Percentiles rank a stretch among this genome's conserved stretches.
These are phyloP conservation scores for Sinocyclocheilus maitianheensis DNA, from an alignment of 2,113 vertebrate species.

Conservation along the genomic window DNA sequence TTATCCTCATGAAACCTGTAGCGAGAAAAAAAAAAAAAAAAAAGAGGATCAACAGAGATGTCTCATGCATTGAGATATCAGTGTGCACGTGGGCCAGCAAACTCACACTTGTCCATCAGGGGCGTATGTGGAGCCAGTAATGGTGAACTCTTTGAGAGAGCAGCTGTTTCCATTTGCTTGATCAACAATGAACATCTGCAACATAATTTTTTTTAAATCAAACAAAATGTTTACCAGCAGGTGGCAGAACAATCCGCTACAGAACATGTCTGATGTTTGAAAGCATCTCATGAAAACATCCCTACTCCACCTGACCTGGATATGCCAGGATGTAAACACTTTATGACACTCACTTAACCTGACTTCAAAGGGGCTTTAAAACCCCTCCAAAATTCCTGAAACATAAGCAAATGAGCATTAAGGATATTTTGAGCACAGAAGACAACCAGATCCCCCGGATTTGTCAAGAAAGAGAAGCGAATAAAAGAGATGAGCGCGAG, in stretches of 20 bases:
- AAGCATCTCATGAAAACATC: conserved; percentile 41
- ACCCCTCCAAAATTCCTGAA: background rate
- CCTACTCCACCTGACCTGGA: conserved; percentile 18
- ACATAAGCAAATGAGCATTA: background rate
- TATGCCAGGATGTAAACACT: conserved; percentile 24
- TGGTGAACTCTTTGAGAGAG: conserved; percentile 89
- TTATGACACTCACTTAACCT: background rate
- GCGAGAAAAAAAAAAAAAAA: background rate
- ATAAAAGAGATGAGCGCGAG: conserved; percentile 12
- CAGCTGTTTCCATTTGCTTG: conserved; percentile 84
- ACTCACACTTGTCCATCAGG: conserved; percentile 85
- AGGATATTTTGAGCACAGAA: conserved; percentile 19
- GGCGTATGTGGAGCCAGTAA: conserved; percentile 94
- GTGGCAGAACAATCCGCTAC: background rate
- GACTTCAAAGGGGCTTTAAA: conserved; percentile 27
- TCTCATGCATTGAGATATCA: conserved; percentile 17
- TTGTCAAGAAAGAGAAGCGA: background rate
- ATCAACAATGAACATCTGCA: conserved; percentile 94
- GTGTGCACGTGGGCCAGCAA: conserved; percentile 67
- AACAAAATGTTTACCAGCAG: background rate
- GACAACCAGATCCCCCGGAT: conserved; percentile 21
- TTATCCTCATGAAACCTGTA: conserved; percentile 87
- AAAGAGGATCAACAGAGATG: background rate
- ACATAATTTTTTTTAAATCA: conserved; percentile 48
- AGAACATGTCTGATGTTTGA: background rate